These are phyloP conservation scores for Takifugu flavidus DNA, from an alignment of 2,113 vertebrate genomes.

Conservation along the genomic window DNA sequence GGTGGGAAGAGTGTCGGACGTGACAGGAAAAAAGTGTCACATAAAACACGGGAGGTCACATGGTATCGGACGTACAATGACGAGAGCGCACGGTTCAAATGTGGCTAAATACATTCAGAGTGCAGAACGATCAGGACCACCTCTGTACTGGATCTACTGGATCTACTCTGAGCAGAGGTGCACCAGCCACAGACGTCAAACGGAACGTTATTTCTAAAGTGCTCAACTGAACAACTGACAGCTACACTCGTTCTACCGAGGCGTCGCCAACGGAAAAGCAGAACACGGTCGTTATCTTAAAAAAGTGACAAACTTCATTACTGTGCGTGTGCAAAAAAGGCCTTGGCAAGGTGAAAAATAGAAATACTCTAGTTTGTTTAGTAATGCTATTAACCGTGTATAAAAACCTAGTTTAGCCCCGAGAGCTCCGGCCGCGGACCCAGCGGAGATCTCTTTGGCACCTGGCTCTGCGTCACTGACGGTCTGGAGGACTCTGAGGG, in stretches of 20 bases:
- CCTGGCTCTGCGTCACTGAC: conserved; percentile 33
- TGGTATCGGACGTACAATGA: conserved; percentile 1
- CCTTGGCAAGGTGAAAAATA: conserved; percentile 88
- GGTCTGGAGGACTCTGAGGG: conserved; percentile 15
- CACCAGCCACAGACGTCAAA: conserved; percentile 48
- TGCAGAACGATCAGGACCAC: conserved; percentile 50
- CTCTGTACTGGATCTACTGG: conserved; percentile 10
- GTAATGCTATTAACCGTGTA: conserved; percentile 61
- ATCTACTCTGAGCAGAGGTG: conserved; percentile 25
- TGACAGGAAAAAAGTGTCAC: neutral
- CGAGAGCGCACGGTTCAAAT: conserved; percentile 8
- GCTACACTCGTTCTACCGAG: conserved; percentile 40
- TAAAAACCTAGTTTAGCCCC: conserved; percentile 65
- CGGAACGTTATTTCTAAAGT: conserved; percentile 49
- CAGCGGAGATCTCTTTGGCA: conserved; percentile 57
- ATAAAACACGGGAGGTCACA: neutral
- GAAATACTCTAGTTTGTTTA: conserved; percentile 77
- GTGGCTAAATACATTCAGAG: conserved; percentile 59
- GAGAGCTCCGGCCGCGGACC: conserved; percentile 5
- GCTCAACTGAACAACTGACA: conserved; percentile 36
- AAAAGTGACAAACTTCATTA: conserved; percentile 50
- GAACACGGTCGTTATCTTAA: conserved; percentile 9
- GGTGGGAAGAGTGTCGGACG: neutral
- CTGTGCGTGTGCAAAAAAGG: conserved; percentile 76
- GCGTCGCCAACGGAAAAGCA: conserved; percentile 2